Evolutionary conservation across 2,888 invertebrate species (phyloP), one percentile per base, ranked within the genome.

Genomic region (Hedychridium roseum): DNA sequence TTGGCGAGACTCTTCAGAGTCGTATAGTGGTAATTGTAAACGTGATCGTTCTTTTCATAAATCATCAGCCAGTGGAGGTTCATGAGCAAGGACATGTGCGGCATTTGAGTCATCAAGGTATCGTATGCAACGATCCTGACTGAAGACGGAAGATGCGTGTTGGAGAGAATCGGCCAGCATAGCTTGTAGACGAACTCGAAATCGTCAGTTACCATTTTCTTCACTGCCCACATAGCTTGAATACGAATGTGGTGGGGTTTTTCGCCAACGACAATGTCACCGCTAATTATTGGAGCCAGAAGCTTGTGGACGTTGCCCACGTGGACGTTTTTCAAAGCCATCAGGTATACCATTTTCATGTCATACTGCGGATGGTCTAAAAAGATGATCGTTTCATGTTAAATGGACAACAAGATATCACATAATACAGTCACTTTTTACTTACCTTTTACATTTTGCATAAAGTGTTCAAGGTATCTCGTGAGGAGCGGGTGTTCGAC

Each of bases 21-120:
- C 1, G 80, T 80, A 53, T 82, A 77, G 62, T 80, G 80, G 57
- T 79, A 82, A 52, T 80, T 79, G 57, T 82, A 81, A 2, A 83
- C 61, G 56, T 82, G 80, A 21, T 78, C 67, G 53, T 80, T 73
- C 1, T 64, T 68, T 54, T 82, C 82, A n/a, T 71, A 54, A 27
- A 74, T 59, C 80, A 84, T 81, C 39, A 78, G 66, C 79, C 80
- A 80, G 52, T 80, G 78, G 2, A 82, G 58, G 18, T 79, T 80
- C 57, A 80, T 71, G 16, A 82, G 62, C 6, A 74, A 68, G 1
- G 74, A 66, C 43, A 77, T 62, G 3, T 73, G 59, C 27, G 76
- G 68, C 20, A 61, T 37, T 1, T 79, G 71, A 32, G 74, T 62
- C 50, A 83, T 73, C 11, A 83, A 58, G 34, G 80, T 64, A 2